Evolutionary conservation across 2,113 vertebrate genomes (phyloP).

Genomic region (Cepphus grylle): DNA sequence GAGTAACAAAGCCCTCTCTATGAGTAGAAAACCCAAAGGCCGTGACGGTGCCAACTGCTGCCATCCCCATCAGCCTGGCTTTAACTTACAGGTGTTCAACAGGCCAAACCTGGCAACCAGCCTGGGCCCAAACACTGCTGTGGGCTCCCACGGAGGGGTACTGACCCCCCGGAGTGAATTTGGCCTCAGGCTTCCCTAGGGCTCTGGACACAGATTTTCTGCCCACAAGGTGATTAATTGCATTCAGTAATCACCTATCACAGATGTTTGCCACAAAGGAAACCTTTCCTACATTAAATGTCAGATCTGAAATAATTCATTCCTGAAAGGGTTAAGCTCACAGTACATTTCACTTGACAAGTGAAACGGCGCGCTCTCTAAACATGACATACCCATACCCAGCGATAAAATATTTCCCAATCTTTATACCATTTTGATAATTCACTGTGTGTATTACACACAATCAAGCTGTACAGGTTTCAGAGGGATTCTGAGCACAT

Average conservation of each 20-base stretch:
- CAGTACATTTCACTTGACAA: neutral
- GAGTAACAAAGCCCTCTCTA: neutral
- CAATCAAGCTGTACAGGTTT: conserved; percentile 59
- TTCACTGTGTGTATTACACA: conserved; percentile 60
- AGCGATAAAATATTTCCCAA: conserved; percentile 29
- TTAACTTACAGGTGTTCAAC: neutral
- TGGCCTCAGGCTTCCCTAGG: neutral
- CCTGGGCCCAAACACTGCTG: too few relatives aligned
- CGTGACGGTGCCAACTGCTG: neutral
- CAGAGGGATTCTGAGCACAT: conserved; percentile 75
- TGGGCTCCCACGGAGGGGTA: neutral
- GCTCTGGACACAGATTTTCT: neutral
- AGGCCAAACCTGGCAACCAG: neutral
- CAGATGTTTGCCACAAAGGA: neutral
- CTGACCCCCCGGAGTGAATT: neutral
- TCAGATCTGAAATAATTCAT: neutral
- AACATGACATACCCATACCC: neutral
- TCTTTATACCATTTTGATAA: conserved; percentile 60
- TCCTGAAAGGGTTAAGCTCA: neutral
- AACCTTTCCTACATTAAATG: neutral
- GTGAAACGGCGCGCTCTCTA: neutral
- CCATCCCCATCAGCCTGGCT: neutral
- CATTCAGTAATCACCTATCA: neutral
- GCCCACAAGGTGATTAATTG: neutral
- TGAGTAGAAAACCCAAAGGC: neutral